phyloP scores from a whole-genome alignment of 2,888 invertebrate species.

The Spatulosminthurus flaviceps region DNA sequence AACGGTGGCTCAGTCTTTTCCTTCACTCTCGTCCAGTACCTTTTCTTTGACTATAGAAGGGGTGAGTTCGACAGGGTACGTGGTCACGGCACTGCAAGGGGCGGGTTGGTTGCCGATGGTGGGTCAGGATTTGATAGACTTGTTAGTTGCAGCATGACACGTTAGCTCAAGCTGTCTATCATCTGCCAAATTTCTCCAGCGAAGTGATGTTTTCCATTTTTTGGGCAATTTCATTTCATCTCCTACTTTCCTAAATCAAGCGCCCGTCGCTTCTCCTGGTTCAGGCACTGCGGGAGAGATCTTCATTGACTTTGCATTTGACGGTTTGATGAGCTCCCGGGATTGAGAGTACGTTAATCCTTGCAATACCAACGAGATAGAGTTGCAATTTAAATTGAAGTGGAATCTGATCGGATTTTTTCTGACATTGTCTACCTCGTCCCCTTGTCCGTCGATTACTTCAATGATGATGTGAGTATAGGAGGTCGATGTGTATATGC shows the following conservation, averaged over 20 bases:
- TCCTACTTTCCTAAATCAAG: neutral
- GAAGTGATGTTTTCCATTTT: neutral
- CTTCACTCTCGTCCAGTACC: no score
- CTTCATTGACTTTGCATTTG: no score
- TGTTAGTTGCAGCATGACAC: neutral
- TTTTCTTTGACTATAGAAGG: no score
- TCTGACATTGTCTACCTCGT: neutral
- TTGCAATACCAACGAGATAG: neutral
- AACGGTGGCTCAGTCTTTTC: no score
- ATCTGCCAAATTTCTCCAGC: constrained; percentile 2
- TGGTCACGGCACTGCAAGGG: neutral
- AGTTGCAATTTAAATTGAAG: constrained; percentile 22
- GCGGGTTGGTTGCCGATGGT: neutral
- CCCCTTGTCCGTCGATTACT: neutral
- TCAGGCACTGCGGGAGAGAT: no score
- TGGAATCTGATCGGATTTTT: neutral
- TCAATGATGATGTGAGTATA: neutral
- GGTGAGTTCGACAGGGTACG: no score
- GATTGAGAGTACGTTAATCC: neutral
- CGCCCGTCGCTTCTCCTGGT: neutral
- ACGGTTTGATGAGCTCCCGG: no score
- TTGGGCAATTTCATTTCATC: neutral
- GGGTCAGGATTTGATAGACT: neutral
- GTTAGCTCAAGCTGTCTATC: constrained; percentile 11
- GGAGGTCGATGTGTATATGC: neutral